A percentile compares a stretch with the other conserved stretches of the same genome.
phyloP scores from a whole-genome alignment of 2,113 vertebrate species.

The Cynoglossus semilaevis region DNA sequence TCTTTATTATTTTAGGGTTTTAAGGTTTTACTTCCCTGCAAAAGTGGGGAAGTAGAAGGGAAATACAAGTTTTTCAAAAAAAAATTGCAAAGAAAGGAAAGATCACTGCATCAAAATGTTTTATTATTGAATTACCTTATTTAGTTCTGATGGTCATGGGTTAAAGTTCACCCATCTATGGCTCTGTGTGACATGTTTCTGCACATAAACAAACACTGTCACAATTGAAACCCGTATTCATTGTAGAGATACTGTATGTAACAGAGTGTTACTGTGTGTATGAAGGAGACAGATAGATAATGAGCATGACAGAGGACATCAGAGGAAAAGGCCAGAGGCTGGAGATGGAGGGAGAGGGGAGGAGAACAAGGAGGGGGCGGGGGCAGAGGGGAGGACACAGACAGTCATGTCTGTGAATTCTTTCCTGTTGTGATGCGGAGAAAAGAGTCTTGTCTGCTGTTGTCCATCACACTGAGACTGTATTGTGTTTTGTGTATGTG shows the following conservation, averaged over 20 bases:
- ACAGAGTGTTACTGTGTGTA: conserved; percentile 1
- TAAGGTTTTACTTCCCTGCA: background rate
- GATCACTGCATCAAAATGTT: too few species aligned
- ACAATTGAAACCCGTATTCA: background rate
- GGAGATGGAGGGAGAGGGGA: conserved; percentile 2
- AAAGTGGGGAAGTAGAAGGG: too few species aligned
- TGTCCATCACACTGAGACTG: conserved; percentile 39
- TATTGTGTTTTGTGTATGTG: conserved; percentile 40
- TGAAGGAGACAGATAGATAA: conserved; percentile 24
- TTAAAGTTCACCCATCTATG: background rate
- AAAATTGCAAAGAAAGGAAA: too few species aligned
- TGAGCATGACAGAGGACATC: conserved; percentile 1
- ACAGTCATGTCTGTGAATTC: conserved; percentile 22
- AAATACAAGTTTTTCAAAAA: too few species aligned
- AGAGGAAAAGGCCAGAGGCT: conserved; percentile 8
- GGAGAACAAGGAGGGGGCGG: conserved; percentile 8
- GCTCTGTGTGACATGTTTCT: background rate
- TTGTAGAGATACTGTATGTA: background rate
- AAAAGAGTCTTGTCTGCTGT: conserved; percentile 43
- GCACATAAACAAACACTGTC: background rate
- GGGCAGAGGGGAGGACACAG: conserved; percentile 15
- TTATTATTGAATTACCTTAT: too few species aligned
- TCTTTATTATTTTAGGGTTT: conserved; percentile 20
- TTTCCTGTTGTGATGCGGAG: conserved; percentile 46
- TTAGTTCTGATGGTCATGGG: too few species aligned